Base-by-base conservation (phyloP, 2,113 vertebrate genomes). In the Caretta caretta region DNA sequence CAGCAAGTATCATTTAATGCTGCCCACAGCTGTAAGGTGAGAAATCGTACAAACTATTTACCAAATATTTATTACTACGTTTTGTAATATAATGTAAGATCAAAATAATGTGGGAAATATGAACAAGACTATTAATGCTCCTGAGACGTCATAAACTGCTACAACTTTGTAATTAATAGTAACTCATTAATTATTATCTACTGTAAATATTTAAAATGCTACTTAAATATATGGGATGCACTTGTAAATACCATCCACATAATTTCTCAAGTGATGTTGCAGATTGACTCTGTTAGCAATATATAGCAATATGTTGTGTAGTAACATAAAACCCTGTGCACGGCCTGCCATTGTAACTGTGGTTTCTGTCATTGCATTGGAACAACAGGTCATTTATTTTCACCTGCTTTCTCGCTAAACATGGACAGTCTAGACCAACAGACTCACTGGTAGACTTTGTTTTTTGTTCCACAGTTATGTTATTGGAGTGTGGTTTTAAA, bases 401-500 rank as follows among this genome's bases (percentile, higher is more conserved):
- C 2, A 84, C 69, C 93, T 17, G 1, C 57, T 87, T 93, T 89
- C 50, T 42, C 17, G 48, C 65, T 90, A 69, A 97, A 93, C 54
- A 91, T 29, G n/a, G 19, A 69, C 24, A 78, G n/a, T 53, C 20
- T 80, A 91, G 83, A 87, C 29, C 75, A 48, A 84, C 48, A 62
- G 48, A 53, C 62, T 86, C 65, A 93, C 0, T 0, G 57, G 62
- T 53, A 93, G 84, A 51, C 31, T 88, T 91, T 75, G 81, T 49
- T 27, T 57, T 75, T 78, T 85, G 84, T 94, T 87, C 94, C 6
- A 7, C 81, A 89, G 49, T 89, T 89, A 25, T 96, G 76, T 93
- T 93, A 50, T 53, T 81, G 92, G 53, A 95, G 87, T 93, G 72
- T 86, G 76, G 75, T 96, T 91, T 96, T 90, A 93, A 97, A 97